Percentiles rank a stretch among this genome's conserved stretches.
phyloP scores from a whole-genome alignment of 2,113 vertebrate species.

The Cichladusa arquata region DNA sequence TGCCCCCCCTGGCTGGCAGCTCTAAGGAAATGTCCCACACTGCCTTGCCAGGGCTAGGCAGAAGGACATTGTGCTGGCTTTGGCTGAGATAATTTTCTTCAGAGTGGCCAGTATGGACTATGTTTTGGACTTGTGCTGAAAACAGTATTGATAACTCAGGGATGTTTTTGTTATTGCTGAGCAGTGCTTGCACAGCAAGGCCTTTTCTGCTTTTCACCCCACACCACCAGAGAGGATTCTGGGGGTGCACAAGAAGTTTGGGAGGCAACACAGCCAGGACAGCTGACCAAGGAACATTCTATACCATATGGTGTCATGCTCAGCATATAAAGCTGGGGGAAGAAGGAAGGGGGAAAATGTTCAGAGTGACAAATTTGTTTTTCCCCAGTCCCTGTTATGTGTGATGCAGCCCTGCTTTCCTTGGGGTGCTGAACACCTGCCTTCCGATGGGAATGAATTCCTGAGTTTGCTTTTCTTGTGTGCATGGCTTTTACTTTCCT shows the following conservation, averaged over 20 bases:
- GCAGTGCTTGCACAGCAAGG: neutral
- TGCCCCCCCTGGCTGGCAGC: neutral
- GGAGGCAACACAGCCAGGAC: neutral
- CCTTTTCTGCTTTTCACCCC: neutral
- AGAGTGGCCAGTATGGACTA: neutral
- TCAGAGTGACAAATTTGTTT: neutral
- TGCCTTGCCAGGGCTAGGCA: neutral
- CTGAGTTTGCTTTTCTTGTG: neutral
- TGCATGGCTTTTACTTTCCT: neutral
- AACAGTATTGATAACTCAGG: neutral
- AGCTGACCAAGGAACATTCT: neutral
- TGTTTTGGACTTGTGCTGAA: neutral
- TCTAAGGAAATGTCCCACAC: neutral
- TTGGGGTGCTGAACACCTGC: neutral
- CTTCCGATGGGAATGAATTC: neutral
- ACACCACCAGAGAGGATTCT: neutral
- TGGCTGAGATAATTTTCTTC: neutral
- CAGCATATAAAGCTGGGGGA: neutral
- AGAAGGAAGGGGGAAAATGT: neutral
- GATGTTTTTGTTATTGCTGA: neutral
- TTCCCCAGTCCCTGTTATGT: neutral
- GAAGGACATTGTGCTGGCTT: neutral
- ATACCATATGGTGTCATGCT: fast-evolving
- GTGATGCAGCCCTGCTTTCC: neutral
- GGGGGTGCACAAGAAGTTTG: neutral